Evolutionary conservation across 1,140 invertebrate genomes (phyloP).

Genomic region (Pogonomyrmex californicus): DNA sequence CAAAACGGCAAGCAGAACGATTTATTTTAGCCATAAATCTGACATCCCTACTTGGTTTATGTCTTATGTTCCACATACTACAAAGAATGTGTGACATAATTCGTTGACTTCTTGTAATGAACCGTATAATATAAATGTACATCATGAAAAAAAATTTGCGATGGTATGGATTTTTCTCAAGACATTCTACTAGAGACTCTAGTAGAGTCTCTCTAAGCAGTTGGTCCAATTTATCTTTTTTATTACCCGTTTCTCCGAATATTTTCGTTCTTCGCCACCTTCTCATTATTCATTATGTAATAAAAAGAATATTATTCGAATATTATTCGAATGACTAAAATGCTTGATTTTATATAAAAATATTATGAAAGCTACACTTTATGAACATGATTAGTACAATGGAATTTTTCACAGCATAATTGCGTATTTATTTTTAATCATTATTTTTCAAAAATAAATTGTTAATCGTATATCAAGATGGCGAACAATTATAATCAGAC

Average conservation of each 20-base stretch:
- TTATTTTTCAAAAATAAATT: neutral
- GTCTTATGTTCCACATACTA: constrained; percentile 2
- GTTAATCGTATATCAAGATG: neutral
- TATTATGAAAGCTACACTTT: neutral
- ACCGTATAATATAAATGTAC: constrained; percentile 2
- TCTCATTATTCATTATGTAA: neutral
- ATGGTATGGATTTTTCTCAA: neutral
- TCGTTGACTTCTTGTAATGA: constrained; percentile 22
- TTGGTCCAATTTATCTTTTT: neutral
- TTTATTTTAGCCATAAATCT: constrained; percentile 58
- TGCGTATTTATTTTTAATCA: neutral
- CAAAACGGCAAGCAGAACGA: constrained; percentile 28
- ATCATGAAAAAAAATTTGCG: neutral
- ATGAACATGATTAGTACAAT: neutral
- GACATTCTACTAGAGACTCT: neutral
- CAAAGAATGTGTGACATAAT: constrained; percentile 12
- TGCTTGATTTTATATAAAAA: neutral
- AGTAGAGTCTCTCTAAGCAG: too few species aligned
- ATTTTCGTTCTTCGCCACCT: neutral
- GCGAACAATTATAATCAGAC: neutral
- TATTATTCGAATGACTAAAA: neutral
- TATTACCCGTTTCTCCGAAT: neutral
- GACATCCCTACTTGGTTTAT: constrained; percentile 9
- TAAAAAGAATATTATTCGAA: neutral
- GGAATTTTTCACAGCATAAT: neutral